phyloP scores from a whole-genome alignment of 2,888 invertebrate species.

The Zonitis immaculata region DNA sequence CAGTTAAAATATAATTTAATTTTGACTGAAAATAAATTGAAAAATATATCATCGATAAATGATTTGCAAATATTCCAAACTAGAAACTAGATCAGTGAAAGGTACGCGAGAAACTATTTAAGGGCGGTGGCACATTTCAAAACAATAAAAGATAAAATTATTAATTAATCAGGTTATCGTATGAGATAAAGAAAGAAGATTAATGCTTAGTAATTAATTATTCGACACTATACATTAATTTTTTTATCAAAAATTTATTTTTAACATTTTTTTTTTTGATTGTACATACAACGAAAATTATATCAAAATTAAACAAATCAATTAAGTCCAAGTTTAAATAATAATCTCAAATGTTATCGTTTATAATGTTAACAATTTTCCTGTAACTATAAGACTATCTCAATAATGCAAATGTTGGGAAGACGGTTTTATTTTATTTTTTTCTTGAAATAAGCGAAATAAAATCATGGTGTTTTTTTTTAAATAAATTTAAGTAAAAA shows the following conservation, averaged over 20 bases:
- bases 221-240: constrained; percentile 11
- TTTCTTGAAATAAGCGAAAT: too few relatives aligned
- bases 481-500: too few relatives aligned
- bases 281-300: neutral
- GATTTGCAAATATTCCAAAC: too few relatives aligned
- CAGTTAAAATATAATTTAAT: too few relatives aligned
- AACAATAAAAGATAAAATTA: neutral
- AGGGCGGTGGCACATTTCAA: neutral
- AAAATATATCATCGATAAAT: too few relatives aligned
- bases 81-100: neutral
- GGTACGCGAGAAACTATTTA: neutral
- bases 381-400: neutral
- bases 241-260: constrained; percentile 1
- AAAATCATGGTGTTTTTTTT: too few relatives aligned
- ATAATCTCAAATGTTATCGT: neutral
- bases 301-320: neutral
- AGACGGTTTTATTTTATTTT: too few relatives aligned
- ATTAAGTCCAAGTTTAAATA: neutral
- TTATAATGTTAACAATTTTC: neutral
- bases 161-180: neutral
- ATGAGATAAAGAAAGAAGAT: neutral
- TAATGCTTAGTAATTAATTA: constrained; percentile 7
- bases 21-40: too few relatives aligned
- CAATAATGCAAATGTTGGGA: neutral
- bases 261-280: neutral